Percentiles rank a stretch among this genome's conserved stretches.
Evolutionary conservation across 2,113 vertebrate species (phyloP).

Genomic region (Seriola dumerili): DNA sequence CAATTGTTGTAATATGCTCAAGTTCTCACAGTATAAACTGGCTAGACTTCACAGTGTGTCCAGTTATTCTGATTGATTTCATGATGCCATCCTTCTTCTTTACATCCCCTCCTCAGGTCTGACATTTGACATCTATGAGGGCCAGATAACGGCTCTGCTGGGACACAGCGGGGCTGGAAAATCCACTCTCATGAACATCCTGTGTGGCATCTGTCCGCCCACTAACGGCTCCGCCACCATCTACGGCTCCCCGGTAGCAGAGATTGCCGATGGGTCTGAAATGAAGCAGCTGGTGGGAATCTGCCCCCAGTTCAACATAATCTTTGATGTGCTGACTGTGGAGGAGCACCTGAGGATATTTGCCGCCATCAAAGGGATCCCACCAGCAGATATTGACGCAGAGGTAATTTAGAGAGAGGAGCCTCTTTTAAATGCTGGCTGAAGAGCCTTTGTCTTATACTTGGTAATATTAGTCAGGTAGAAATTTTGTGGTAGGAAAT

Average conservation of each 20-base stretch:
- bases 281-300: slow-evolving; percentile 94
- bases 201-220: slow-evolving; percentile 94
- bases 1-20: neutral
- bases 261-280: slow-evolving; percentile 92
- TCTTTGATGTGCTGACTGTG: slow-evolving; percentile 95
- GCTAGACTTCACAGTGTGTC: too few species aligned
- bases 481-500: neutral
- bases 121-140: slow-evolving; percentile 97
- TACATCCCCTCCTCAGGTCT: slow-evolving; percentile 81
- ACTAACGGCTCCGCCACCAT: slow-evolving; percentile 91
- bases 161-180: slow-evolving; percentile 98
- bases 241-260: slow-evolving; percentile 91
- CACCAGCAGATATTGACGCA: slow-evolving; percentile 85
- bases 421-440: too few species aligned
- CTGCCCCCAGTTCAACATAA: slow-evolving; percentile 96
- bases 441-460: neutral
- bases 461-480: neutral
- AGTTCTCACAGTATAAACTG: neutral
- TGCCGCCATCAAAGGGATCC: slow-evolving; percentile 95
- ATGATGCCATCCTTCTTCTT: neutral
- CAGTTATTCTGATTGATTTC: neutral
- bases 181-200: slow-evolving; percentile 96
- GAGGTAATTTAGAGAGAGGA: slow-evolving; percentile 82
- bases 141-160: slow-evolving; percentile 96
- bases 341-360: slow-evolving; percentile 97